Conservation (phyloP, 92 coral and sea anemone species). For the Epizoanthus scotinus region DNA sequence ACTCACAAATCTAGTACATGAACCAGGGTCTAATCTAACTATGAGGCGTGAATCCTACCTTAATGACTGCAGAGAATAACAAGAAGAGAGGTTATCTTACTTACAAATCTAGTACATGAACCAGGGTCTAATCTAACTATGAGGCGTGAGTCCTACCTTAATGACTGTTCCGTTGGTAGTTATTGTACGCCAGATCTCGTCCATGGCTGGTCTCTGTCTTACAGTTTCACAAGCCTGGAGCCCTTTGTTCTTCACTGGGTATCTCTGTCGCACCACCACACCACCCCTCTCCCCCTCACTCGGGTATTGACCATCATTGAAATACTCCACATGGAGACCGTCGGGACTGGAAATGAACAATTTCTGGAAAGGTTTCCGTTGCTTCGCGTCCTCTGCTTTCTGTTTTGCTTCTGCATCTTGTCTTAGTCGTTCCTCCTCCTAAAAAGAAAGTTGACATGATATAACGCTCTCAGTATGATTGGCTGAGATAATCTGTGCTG, state of each 20-base stretch:
- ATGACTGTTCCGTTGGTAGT: conserved; percentile 93
- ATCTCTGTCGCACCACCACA: conserved; percentile 84
- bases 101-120: too few species aligned
- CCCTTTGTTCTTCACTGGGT: conserved; percentile 81
- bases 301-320: conserved; percentile 69
- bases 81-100: too few species aligned
- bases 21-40: too few species aligned
- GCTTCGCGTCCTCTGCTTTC: conserved; percentile 66
- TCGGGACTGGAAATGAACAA: conserved; percentile 90
- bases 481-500: too few species aligned
- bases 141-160: conserved; percentile 30
- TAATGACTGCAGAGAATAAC: too few species aligned
- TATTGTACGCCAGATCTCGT: conserved; percentile 80
- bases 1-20: too few species aligned
- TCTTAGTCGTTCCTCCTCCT: conserved; percentile 62
- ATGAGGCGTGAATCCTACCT: conserved; percentile 13
- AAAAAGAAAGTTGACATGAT: too few species aligned
- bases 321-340: conserved; percentile 87
- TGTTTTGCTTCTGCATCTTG: conserved; percentile 66
- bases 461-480: too few species aligned
- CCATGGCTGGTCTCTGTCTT: conserved; percentile 74
- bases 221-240: conserved; percentile 62
- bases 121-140: too few species aligned
- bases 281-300: conserved; percentile 80
- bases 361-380: conserved; percentile 79